Evolutionary conservation across 1,140 invertebrate genomes (phyloP), one percentile per base, ranked within the genome.

Genomic region (Maconellicoccus hirsutus): DNA sequence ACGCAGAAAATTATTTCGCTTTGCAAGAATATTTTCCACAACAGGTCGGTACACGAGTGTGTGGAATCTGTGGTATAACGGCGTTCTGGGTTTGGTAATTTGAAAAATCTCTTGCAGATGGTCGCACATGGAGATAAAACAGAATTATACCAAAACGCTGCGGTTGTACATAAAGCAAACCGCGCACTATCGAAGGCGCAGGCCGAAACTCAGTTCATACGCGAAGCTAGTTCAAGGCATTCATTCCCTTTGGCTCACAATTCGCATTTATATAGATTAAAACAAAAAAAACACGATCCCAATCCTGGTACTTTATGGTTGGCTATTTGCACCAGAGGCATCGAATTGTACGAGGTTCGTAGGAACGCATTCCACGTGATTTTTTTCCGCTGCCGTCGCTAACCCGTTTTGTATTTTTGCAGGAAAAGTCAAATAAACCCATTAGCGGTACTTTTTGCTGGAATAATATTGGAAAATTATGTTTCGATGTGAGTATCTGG

Each of bases 401-500:
- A n/a, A n/a, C n/a, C n/a, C n/a, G n/a, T n/a, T n/a, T n/a, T n/a
- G n/a, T n/a, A n/a, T n/a, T 38, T 26, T 70, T 70, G 12, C 73
- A 78, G 77, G 77, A 78, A 70, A 76, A 71, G 66, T 74, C 74
- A 16, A 72, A 74, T 19, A 77, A 78, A 75, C 70, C 76, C 19
- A 61, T 78, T n/a, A 76, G 74, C 59, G 72, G 75, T 38, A 87
- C 87, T 71, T 96, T 96, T 78, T 85, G 92, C 29, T 96, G 94
- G 94, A 90, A 91, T 76, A 91, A 91, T 76, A 96, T 97, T 72
- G 92, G 89, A 66, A 96, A 95, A 81, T 82, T 97, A 8, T 92
- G 91, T 78, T 96, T 96, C 80, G 94, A 96, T 80, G 87, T 89
- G 79, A 84, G 83, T 83, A 72, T 21, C 63, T 25, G 26, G n/a